Base-by-base conservation (phyloP, 2,113 vertebrate species). In the Condylura cristata region DNA sequence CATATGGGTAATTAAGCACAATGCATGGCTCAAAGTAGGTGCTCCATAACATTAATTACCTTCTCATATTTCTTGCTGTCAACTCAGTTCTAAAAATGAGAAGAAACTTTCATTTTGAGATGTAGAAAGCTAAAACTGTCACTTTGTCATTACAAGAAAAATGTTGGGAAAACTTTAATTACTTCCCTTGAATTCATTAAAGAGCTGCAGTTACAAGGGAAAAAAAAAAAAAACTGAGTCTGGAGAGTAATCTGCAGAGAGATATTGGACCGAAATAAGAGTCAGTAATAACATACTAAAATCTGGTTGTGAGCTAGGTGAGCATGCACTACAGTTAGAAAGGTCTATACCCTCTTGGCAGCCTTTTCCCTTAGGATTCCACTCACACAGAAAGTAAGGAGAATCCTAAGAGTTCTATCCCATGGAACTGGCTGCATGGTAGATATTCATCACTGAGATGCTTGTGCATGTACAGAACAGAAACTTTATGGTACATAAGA, bases 271-370 rank as follows among this genome's bases (percentile, higher is more conserved):
- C n/a, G 13, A 60, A 11, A 0, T 56, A 72, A 70, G 34, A 39
- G 3, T 9, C 6, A 22, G 30, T 12, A 51, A 34, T 56, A 79
- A 94, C 24, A 65, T 71, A 41, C 46, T 71, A n/a, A 48, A 34
- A 37, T 56, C 18, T 93, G 32, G n/a, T 8, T 8, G 30, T 9
- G 28, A 0, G 8, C 11, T 51, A 37, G 13, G 3, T 51, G 44
- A 37, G 26, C 26, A 9, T 13, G 9, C 32, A 24, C 7, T 48
- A 44, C n/a, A 68, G 34, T 39, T 5, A 32, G 41, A 72, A 28
- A 34, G 11, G 10, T 11, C 17, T 12, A 17, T 2, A 80, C 24
- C 32, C 5, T 32, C 61, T 46, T 7, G 0, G 0, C 12, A 32
- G 34, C 1, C 20, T 60, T 63, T 66, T 74, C n/a, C 37, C 79